phyloP scores from a whole-genome alignment of 2,888 invertebrate genomes.

The Hypercompe scribonia region DNA sequence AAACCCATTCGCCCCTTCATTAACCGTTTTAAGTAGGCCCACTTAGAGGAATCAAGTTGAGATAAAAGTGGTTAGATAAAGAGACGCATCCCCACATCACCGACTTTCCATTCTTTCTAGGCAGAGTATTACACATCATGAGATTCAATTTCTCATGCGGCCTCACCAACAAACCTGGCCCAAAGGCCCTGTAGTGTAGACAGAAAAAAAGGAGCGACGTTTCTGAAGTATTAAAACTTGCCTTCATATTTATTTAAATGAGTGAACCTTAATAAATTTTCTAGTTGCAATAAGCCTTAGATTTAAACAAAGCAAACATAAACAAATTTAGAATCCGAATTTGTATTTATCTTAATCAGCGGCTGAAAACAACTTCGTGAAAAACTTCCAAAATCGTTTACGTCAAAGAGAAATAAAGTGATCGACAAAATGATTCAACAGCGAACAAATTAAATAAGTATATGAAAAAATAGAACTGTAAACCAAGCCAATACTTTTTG shows the following conservation, averaged over 20 bases:
- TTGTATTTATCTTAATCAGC: slow-evolving; percentile 37
- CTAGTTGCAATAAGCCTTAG: not conserved
- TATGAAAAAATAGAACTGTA: slow-evolving; percentile 70
- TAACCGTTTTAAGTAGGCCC: not conserved
- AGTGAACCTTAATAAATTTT: not conserved
- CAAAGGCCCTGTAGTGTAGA: not conserved
- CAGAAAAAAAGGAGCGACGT: not conserved
- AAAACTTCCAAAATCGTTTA: slow-evolving; percentile 58
- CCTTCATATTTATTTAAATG: not conserved
- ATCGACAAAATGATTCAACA: slow-evolving; percentile 77
- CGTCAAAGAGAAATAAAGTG: slow-evolving; percentile 72
- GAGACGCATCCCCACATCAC: not conserved
- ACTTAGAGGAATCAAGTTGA: not conserved
- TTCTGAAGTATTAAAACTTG: not conserved
- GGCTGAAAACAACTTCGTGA: slow-evolving; percentile 37
- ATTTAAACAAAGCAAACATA: slow-evolving; percentile 25
- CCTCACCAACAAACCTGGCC: not conserved
- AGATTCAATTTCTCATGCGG: not conserved
- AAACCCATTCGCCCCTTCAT: not conserved
- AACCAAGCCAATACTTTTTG: slow-evolving; percentile 64
- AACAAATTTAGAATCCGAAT: slow-evolving; percentile 19
- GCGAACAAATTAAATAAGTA: slow-evolving; percentile 77
- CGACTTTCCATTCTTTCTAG: not conserved
- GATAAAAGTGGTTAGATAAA: not conserved
- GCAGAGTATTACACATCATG: not conserved